Base-by-base conservation (phyloP, 2,113 vertebrate genomes). In the Eulemur rufifrons region DNA sequence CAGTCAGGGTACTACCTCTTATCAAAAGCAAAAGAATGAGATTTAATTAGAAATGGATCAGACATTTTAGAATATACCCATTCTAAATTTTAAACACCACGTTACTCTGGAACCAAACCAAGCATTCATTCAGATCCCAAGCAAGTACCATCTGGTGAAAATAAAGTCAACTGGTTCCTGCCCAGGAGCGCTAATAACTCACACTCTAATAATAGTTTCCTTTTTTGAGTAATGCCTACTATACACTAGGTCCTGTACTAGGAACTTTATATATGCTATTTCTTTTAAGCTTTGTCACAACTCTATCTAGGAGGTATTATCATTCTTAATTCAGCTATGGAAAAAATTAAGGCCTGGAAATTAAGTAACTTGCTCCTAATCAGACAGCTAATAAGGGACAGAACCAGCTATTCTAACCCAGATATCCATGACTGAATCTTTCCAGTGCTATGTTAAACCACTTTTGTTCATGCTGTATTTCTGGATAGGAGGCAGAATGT, bases 401-500 rank as follows among this genome's bases (percentile, higher is more conserved):
- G 54, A 91, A 23, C 1, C 39, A 91, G 69, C 56, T 90, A 77
- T 73, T 92, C 50, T 85, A 96, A 88, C 14, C 27, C 45, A 76
- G 14, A 93, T 63, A 93, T 27, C 71, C 61, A 82, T 66, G 78
- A 94, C 54, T 50, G 52, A 94, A 66, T 95, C 69, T 71, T 95
- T 92, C 94, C 76, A 87, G 37, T 74, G 63, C 50, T 90, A 81
- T 45, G 21, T 84, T 84, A 94, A 92, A 92, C 64, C 64, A 89
- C 68, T 94, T 89, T 47, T 91, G 74, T 92, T 45, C 42, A 89
- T 47, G 61, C 21, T 83, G 27, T 94, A 86, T 86, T 95, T 96
- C 64, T 96, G 84, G 91, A 95, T 39, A 96, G 73, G 64, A 96
- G 71, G 52, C 63, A 91, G 39, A 95, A 42, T 78, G 18, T 91